Evolutionary conservation across 2,113 vertebrate genomes (phyloP).

Genomic region (Gorilla gorilla): DNA sequence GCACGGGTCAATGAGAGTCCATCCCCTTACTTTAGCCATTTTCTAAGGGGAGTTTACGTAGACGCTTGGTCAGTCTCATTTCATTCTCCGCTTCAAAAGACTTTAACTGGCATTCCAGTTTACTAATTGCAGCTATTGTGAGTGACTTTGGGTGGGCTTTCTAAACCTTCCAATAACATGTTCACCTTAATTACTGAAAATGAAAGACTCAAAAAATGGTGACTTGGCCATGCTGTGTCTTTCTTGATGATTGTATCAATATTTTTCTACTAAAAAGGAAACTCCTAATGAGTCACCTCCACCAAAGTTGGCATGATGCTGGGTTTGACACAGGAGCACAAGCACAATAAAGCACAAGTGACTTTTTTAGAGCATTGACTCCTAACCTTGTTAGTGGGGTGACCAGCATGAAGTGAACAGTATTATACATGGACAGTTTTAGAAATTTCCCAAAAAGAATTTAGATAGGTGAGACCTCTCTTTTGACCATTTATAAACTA

Average conservation of each 20-base stretch:
- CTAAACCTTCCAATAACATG: conserved; percentile 43
- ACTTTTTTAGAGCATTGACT: background rate
- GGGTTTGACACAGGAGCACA: background rate
- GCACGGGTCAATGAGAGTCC: background rate
- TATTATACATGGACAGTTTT: background rate
- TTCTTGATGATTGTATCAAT: conserved; percentile 37
- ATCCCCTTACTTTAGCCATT: conserved; percentile 33
- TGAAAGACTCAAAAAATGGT: conserved; percentile 32
- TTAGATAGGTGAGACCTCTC: background rate
- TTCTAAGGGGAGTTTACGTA: conserved; percentile 43
- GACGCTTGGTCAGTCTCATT: conserved; percentile 35
- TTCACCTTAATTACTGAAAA: conserved; percentile 66
- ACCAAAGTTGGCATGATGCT: background rate
- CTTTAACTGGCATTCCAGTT: conserved; percentile 34
- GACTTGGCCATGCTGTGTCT: conserved; percentile 11
- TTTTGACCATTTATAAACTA: background rate
- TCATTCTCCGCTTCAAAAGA: background rate
- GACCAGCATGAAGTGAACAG: background rate
- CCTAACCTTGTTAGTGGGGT: background rate
- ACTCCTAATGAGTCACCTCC: conserved; percentile 53
- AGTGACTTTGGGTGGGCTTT: conserved; percentile 51
- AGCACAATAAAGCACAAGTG: background rate
- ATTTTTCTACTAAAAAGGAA: conserved; percentile 57
- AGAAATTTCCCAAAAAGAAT: background rate
- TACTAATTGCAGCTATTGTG: conserved; percentile 48